Evolutionary conservation across 2,797 vertebrate genomes (phyloP).

Genomic region (Pterois miles): DNA sequence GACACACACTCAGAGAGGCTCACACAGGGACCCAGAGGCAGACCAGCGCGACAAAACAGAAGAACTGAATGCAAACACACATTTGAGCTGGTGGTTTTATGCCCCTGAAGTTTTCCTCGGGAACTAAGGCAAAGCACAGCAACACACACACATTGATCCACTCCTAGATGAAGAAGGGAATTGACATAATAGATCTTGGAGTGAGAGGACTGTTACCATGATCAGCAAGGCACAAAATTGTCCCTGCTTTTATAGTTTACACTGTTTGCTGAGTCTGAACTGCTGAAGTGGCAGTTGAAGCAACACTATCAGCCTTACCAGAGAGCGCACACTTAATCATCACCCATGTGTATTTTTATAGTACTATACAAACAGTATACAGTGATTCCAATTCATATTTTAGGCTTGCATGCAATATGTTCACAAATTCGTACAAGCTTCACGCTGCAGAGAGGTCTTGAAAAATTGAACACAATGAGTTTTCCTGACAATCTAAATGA

Average conservation of each 20-base stretch:
- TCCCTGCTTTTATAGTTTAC: background rate
- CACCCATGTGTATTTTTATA: background rate
- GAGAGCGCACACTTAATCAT: background rate
- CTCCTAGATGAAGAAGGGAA: background rate
- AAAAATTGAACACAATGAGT: background rate
- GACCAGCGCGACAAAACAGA: background rate
- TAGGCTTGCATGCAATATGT: background rate
- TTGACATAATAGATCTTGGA: constrained; percentile 9
- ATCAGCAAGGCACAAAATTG: constrained; percentile 10
- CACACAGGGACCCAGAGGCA: background rate
- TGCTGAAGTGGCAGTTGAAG: constrained; percentile 13
- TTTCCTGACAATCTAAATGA: background rate
- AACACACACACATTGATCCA: background rate
- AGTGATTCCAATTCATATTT: background rate
- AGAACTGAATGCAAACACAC: constrained; percentile 14
- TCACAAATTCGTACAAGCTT: background rate
- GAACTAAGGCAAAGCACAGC: constrained; percentile 4
- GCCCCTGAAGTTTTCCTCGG: constrained; percentile 19
- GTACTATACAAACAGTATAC: background rate
- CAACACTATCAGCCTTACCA: background rate
- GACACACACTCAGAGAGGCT: background rate
- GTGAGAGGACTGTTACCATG: constrained; percentile 1
- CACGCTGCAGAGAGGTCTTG: background rate
- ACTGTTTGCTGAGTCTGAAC: background rate
- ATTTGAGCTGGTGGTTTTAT: constrained; percentile 22